phyloP scores from a whole-genome alignment of 2,888 invertebrate species.

The Xestia sexstrigata region DNA sequence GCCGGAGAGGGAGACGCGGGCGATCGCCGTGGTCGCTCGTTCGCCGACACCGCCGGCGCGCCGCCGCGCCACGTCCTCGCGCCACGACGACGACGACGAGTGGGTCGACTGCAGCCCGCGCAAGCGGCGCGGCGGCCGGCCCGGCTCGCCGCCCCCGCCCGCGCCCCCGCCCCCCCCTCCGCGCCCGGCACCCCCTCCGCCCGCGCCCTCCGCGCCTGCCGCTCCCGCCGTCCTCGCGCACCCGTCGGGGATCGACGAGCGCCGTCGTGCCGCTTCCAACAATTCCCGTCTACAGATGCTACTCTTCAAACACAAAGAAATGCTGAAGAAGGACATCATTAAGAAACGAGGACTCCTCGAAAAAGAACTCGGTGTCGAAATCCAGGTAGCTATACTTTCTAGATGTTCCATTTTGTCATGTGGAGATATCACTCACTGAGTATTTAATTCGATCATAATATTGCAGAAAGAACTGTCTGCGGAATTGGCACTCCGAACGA shows the following conservation, averaged over 20 bases:
- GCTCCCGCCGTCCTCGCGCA: constrained; percentile 64
- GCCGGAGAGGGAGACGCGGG: constrained; percentile 82
- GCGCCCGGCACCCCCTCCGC: constrained; percentile 44
- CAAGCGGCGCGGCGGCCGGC: constrained; percentile 74
- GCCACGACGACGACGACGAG: constrained; percentile 85
- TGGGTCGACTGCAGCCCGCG: constrained; percentile 85
- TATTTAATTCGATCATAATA: constrained; percentile 12
- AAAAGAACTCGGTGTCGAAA: constrained; percentile 96
- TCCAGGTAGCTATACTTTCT: constrained; percentile 91
- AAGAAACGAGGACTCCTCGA: constrained; percentile 97
- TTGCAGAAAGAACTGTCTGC: constrained; percentile 93
- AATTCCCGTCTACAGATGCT: constrained; percentile 93
- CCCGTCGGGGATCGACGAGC: constrained; percentile 82
- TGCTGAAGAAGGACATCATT: constrained; percentile 97
- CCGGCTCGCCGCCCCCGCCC: constrained; percentile 77
- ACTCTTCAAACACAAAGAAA: constrained; percentile 96
- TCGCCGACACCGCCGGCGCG: constrained; percentile 78
- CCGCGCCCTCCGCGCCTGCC: constrained; percentile 66
- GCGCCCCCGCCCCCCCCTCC: constrained; percentile 36
- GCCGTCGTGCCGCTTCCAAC: constrained; percentile 89
- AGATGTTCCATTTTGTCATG: not conserved
- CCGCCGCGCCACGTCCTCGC: constrained; percentile 77
- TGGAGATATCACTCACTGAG: not conserved
- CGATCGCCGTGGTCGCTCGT: constrained; percentile 68
- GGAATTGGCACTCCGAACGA: constrained; percentile 93